Conservation (phyloP, 1,140 invertebrate genomes). For the Drosophila subpulchrella region DNA sequence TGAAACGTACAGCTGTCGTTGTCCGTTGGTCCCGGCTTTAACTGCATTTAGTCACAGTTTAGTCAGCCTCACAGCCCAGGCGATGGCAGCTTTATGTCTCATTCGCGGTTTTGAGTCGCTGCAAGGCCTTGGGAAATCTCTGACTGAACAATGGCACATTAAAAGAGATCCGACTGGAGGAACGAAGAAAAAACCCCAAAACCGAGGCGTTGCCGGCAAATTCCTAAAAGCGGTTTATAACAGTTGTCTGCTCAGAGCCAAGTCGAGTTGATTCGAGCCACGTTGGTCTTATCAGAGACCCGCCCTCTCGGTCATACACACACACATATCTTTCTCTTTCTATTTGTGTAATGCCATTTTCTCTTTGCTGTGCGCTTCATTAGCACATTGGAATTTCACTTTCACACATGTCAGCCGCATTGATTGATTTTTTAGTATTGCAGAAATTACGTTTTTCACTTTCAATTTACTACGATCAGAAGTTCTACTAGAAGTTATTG, state of each 20-base stretch:
- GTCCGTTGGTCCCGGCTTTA: conserved; percentile 36
- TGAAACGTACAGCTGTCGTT: conserved; percentile 54
- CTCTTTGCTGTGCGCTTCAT: conserved; percentile 53
- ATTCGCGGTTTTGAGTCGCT: conserved; percentile 44
- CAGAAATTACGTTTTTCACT: neutral
- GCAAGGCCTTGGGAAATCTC: conserved; percentile 69
- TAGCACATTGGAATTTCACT: conserved; percentile 64
- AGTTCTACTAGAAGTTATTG: too few relatives aligned
- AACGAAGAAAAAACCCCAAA: conserved; percentile 17
- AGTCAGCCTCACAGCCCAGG: conserved; percentile 32
- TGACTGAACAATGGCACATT: conserved; percentile 67
- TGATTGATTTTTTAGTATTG: conserved; percentile 42
- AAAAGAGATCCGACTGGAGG: conserved; percentile 32
- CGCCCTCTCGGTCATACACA: conserved; percentile 31
- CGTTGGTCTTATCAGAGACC: conserved; percentile 52
- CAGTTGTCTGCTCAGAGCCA: conserved; percentile 50
- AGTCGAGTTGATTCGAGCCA: conserved; percentile 34
- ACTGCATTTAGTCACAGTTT: conserved; percentile 74
- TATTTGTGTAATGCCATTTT: conserved; percentile 62
- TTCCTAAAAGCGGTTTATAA: conserved; percentile 59
- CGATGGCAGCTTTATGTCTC: conserved; percentile 58
- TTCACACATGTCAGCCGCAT: conserved; percentile 60
- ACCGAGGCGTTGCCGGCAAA: conserved; percentile 47
- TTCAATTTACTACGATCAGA: too few relatives aligned
- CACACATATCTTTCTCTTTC: conserved; percentile 26